phyloP scores from a whole-genome alignment of 1,140 invertebrate species.

The Sitodiplosis mosellana region DNA sequence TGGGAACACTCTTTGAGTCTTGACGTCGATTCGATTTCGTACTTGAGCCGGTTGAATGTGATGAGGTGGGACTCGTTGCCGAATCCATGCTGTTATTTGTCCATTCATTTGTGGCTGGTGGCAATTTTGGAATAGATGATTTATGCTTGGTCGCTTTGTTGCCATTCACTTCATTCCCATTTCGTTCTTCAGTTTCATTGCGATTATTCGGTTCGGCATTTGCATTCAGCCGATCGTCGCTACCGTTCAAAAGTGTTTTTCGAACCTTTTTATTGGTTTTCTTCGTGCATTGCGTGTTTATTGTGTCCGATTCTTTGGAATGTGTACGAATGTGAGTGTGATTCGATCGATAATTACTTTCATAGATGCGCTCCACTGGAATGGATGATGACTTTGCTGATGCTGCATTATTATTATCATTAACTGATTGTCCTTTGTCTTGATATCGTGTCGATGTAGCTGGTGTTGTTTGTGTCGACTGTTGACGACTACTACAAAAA shows the following conservation, averaged over 20 bases:
- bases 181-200: not conserved
- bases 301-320: slow-evolving; percentile 2
- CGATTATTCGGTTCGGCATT: too few species aligned
- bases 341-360: not conserved
- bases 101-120: not conserved
- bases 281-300: slow-evolving; percentile 3
- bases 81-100: too few species aligned
- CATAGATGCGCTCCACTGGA: not conserved
- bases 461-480: not conserved
- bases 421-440: not conserved
- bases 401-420: not conserved
- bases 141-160: not conserved
- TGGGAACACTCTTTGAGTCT: too few species aligned
- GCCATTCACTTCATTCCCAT: not conserved
- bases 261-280: not conserved
- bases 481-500: not conserved
- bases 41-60: too few species aligned
- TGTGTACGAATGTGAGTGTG: slow-evolving; percentile 1
- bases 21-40: too few species aligned
- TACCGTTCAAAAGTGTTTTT: not conserved
- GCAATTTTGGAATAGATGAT: not conserved
- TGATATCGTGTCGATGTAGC: not conserved
- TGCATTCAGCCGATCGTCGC: too few species aligned
- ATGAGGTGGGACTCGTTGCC: too few species aligned
- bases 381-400: not conserved